A percentile compares a stretch with the other conserved stretches of the same genome.
These are phyloP conservation scores for Melopsittacus undulatus DNA, from an alignment of 2,797 vertebrate genomes.

Conservation along the genomic window DNA sequence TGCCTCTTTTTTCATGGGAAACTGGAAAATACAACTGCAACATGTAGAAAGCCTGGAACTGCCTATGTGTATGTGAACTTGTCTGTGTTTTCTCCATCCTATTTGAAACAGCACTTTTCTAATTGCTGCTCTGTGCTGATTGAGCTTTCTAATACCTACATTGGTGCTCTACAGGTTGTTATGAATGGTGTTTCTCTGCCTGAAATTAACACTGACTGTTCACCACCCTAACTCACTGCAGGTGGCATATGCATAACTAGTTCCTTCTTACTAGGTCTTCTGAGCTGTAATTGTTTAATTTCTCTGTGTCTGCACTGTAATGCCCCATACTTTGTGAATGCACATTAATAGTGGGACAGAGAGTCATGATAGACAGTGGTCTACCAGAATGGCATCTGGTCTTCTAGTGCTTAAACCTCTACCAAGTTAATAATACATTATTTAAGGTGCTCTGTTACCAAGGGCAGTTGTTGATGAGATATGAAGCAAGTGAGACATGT, in stretches of 20 bases:
- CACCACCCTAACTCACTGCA: neutral
- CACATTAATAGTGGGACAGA: neutral
- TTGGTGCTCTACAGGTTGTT: slow-evolving; percentile 12
- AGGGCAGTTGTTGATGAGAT: neutral
- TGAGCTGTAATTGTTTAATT: neutral
- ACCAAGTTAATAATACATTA: neutral
- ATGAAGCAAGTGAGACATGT: neutral
- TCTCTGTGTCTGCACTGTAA: neutral
- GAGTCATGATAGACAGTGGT: neutral
- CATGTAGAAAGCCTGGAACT: neutral
- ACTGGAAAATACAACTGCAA: neutral
- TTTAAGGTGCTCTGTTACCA: neutral
- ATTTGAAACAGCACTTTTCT: neutral
- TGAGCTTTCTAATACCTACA: neutral
- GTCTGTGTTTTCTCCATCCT: neutral
- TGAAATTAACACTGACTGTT: neutral
- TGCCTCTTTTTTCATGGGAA: neutral
- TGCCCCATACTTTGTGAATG: neutral
- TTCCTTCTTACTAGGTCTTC: neutral
- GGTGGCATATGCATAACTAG: neutral
- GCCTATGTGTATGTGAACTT: neutral
- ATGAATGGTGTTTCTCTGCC: neutral
- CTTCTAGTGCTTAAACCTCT: neutral
- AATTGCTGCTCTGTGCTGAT: neutral
- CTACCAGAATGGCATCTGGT: neutral